Base-by-base conservation (phyloP, 2,888 invertebrate genomes). In the Octodonta nipae region DNA sequence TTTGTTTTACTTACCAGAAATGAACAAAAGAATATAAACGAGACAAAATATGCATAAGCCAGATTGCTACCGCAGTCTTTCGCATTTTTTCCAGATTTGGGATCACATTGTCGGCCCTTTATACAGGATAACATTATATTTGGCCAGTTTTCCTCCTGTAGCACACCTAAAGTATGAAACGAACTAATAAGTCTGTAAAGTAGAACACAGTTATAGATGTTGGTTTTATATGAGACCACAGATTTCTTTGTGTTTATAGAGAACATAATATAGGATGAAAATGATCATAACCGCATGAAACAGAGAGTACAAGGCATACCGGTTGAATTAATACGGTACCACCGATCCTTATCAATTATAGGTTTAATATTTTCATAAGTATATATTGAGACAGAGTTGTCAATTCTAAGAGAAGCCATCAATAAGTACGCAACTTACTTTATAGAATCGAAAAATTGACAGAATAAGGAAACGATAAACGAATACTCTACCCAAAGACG, bases 21-120 rank as follows among this genome's bases (percentile, higher is more conserved):
- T 33, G 98, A 98, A 71, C 96, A 98, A 67, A 99, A 87, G 72
- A 99, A 99, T 66, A 99, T 96, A 71, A 99, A 99, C 33, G 93
- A 89, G 49, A 93, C 92, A 69, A 98, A 98, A 70, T 98, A 98
- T 52, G 83, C 85, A 63, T 95, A 96, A 48, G 96, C 93, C 54
- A 98, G 73, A 57, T 91, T 87, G 49, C 91, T 89, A 44, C 98
- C 98, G 65, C 98, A 99, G 41, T 73, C 71, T 45, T 79, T 78
- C 32, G 68, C 59, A 37, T 67, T 64, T 56, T 84, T 83, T 30
- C 73, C 71, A 35, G 85, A 76, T 49, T 72, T 70, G 42, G 75
- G 73, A 64, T 93, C 96, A 61, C 98, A 98, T 38, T 73, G 73
- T 50, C 80, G 79, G 41, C 82, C 86, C 61, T 86, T 83, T 53